A percentile compares a stretch with the other conserved stretches of the same genome.
phyloP scores from a whole-genome alignment of 2,888 invertebrate genomes.

The Heliconius hortense region DNA sequence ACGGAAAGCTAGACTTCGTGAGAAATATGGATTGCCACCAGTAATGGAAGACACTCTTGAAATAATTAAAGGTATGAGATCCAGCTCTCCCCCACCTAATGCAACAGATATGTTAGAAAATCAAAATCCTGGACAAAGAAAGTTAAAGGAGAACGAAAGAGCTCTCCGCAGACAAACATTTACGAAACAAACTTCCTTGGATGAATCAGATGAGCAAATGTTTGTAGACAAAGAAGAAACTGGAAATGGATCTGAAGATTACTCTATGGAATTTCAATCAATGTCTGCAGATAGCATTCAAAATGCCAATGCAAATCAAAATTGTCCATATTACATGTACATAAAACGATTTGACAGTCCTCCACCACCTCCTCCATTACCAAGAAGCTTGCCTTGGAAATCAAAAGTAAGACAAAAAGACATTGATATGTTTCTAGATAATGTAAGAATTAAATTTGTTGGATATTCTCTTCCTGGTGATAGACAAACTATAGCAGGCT shows the following conservation, averaged over 20 bases:
- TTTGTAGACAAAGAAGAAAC: conserved; percentile 87
- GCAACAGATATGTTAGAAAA: conserved; percentile 94
- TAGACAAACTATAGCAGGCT: conserved; percentile 93
- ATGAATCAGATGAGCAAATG: conserved; percentile 88
- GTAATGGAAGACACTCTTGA: conserved; percentile 96
- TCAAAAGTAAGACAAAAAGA: conserved; percentile 98
- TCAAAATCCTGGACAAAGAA: conserved; percentile 88
- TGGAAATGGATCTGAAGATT: conserved; percentile 83
- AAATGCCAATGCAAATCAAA: conserved; percentile 63
- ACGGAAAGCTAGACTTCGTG: conserved; percentile 87
- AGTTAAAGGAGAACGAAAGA: conserved; percentile 79
- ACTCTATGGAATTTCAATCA: conserved; percentile 83
- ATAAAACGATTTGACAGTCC: conserved; percentile 75
- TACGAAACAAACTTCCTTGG: conserved; percentile 95
- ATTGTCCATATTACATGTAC: conserved; percentile 71
- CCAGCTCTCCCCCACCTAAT: conserved; percentile 96
- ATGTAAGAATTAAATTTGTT: conserved; percentile 96
- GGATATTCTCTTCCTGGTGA: conserved; percentile 95
- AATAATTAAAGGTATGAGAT: conserved; percentile 95
- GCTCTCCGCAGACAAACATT: conserved; percentile 88
- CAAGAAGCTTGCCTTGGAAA: conserved; percentile 93
- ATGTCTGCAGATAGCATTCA: conserved; percentile 68
- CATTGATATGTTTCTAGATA: conserved; percentile 95
- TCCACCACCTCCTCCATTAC: conserved; percentile 73
- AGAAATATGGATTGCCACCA: conserved; percentile 86